These are phyloP conservation scores for Penaeus japonicus DNA, from an alignment of 1,140 invertebrate genomes.

Conservation along the genomic window DNA sequence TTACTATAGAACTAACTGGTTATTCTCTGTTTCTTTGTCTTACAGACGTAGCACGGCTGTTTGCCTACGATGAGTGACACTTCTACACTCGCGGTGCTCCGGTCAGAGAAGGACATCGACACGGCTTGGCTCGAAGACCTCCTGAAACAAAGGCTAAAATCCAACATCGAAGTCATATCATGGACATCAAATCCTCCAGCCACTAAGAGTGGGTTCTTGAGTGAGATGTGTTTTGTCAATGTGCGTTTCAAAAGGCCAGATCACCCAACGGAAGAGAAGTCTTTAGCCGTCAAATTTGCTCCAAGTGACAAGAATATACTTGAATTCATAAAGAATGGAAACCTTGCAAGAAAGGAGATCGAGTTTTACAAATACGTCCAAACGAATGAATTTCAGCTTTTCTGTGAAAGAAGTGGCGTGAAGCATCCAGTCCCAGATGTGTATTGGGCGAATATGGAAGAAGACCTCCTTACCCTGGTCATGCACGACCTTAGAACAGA, in stretches of 20 bases:
- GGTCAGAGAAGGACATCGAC: neutral
- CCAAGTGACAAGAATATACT: neutral
- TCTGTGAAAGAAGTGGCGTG: conserved; percentile 10
- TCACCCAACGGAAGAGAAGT: neutral
- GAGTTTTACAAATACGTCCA: conserved; percentile 31
- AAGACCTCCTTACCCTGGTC: conserved; percentile 6
- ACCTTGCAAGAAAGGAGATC: conserved; percentile 21
- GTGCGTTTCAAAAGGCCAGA: neutral
- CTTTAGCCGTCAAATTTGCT: conserved; percentile 14
- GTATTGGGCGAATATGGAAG: conserved; percentile 15
- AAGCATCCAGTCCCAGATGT: conserved; percentile 29
- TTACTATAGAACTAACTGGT: no score
- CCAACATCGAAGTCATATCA: neutral
- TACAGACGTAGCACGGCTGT: no score
- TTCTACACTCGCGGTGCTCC: no score
- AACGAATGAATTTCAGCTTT: conserved; percentile 13
- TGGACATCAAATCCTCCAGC: neutral
- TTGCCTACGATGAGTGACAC: no score
- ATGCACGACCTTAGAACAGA: conserved; percentile 1
- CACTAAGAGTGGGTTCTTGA: neutral
- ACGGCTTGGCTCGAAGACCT: conserved; percentile 10
- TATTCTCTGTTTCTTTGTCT: no score
- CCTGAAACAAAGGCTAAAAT: neutral
- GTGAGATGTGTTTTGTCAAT: conserved; percentile 28
- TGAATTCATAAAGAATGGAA: neutral